Evolutionary conservation across 2,113 vertebrate genomes (phyloP).

Genomic region (Cavia porcellus): DNA sequence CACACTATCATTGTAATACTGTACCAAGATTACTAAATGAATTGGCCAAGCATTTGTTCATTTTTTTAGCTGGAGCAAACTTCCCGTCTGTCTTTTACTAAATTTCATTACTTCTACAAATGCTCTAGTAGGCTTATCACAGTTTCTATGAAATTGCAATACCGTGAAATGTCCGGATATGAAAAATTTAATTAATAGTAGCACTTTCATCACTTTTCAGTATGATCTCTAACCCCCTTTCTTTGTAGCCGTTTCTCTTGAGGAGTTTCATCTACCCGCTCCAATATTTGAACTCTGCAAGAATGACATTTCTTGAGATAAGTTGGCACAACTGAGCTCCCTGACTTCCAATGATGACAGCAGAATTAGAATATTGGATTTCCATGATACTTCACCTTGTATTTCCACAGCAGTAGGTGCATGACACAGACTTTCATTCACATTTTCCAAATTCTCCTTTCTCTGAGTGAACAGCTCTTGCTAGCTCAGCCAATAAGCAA

Average conservation of each 20-base stretch:
- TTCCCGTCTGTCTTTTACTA: slow-evolving; percentile 9
- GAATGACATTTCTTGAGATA: slow-evolving; percentile 36
- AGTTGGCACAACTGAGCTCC: slow-evolving; percentile 4
- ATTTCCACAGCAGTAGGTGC: neutral
- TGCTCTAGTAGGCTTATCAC: neutral
- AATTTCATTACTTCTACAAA: slow-evolving; percentile 32
- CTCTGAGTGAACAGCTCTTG: neutral
- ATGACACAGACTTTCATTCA: neutral
- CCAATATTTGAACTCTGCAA: slow-evolving; percentile 45
- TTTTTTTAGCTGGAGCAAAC: slow-evolving; percentile 34
- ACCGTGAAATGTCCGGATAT: slow-evolving; percentile 46
- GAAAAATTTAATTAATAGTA: slow-evolving; percentile 42
- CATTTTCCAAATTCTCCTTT: slow-evolving; percentile 8
- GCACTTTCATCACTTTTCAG: slow-evolving; percentile 50
- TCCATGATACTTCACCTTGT: neutral
- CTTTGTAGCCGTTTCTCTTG: slow-evolving; percentile 30
- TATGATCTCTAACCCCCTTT: slow-evolving; percentile 6
- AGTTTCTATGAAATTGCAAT: slow-evolving; percentile 32
- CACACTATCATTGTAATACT: neutral
- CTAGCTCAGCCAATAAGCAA: neutral
- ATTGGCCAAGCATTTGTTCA: neutral
- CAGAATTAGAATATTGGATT: neutral
- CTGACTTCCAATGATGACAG: neutral
- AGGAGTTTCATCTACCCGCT: neutral
- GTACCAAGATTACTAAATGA: neutral